Percentiles rank a stretch among this genome's conserved stretches.
These are phyloP conservation scores for Littorina saxatilis DNA, from an alignment of 1,140 invertebrate species.

Conservation along the genomic window DNA sequence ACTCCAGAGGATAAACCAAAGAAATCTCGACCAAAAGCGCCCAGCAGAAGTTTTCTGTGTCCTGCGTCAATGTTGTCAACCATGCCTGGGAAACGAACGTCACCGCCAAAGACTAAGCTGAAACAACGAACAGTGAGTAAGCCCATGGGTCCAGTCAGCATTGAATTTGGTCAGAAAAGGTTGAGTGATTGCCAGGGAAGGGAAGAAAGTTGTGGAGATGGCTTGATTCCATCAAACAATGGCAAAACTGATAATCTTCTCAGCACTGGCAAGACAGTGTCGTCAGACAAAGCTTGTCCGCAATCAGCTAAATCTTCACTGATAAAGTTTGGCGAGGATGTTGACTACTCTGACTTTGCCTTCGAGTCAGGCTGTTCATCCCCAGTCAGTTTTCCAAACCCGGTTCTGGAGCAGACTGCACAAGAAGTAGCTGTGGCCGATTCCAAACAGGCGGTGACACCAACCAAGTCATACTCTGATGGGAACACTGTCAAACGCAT, in stretches of 20 bases:
- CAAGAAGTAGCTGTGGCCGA: too few relatives aligned
- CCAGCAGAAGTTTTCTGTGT: slow-evolving; percentile 51
- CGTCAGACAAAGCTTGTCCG: too few relatives aligned
- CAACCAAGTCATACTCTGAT: slow-evolving; percentile 44
- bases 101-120: slow-evolving; percentile 22
- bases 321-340: too few relatives aligned
- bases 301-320: too few relatives aligned
- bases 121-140: slow-evolving; percentile 42
- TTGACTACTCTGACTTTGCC: too few relatives aligned
- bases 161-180: slow-evolving; percentile 33
- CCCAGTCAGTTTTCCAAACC: too few relatives aligned
- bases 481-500: slow-evolving; percentile 45
- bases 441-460: slow-evolving; percentile 32
- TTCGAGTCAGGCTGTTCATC: too few relatives aligned
- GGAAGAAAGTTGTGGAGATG: too few relatives aligned
- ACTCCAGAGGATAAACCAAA: slow-evolving; percentile 45
- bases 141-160: slow-evolving; percentile 36
- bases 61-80: slow-evolving; percentile 25
- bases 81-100: slow-evolving; percentile 40
- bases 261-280: too few relatives aligned
- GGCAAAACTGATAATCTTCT: too few relatives aligned
- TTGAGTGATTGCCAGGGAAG: background rate
- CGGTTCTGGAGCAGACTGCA: too few relatives aligned
- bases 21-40: slow-evolving; percentile 25
- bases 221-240: too few relatives aligned